Conservation (phyloP, 2,113 vertebrate genomes). For the Calidris pugnax region DNA sequence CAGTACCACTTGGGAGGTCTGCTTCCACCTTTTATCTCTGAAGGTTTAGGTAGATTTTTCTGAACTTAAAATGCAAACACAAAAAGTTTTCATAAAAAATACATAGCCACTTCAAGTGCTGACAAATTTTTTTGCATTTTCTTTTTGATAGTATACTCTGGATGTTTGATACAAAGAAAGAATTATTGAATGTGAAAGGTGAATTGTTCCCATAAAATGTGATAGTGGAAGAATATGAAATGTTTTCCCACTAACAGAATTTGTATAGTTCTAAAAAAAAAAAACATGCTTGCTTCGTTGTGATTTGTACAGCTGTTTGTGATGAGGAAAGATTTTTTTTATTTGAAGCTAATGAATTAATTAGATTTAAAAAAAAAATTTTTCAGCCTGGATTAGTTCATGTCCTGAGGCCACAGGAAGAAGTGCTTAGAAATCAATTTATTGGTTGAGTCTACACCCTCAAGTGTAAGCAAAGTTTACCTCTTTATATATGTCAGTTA, state of each 20-base stretch:
- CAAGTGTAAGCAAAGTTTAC: background rate
- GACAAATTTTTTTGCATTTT: background rate
- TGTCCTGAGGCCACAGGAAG: background rate
- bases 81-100: background rate
- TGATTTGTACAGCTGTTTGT: background rate
- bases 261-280: background rate
- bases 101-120: background rate
- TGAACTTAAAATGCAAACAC: background rate
- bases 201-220: background rate
- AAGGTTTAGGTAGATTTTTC: background rate
- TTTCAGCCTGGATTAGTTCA: background rate
- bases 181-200: background rate
- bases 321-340: background rate
- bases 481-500: background rate
- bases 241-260: background rate
- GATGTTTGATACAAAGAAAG: background rate
- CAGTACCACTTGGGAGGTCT: conserved; percentile 14
- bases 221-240: background rate
- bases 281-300: background rate
- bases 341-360: background rate
- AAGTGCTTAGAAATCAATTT: background rate
- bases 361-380: background rate
- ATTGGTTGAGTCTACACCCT: background rate
- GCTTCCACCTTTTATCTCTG: background rate
- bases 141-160: background rate